Base-by-base conservation (phyloP, 2,113 vertebrate species). In the Prunella himalayana region DNA sequence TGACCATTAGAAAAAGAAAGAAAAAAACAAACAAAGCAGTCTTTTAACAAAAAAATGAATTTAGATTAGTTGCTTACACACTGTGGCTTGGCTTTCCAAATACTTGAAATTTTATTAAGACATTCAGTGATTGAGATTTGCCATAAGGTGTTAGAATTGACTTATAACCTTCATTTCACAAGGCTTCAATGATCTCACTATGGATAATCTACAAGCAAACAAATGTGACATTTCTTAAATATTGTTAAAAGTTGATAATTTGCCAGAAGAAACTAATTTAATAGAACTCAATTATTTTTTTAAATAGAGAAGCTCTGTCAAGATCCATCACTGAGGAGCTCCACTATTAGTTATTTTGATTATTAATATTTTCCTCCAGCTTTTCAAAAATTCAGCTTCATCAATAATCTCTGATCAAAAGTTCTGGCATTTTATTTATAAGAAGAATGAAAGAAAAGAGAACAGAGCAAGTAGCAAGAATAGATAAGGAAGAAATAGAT, bases 1-100 rank as follows among this genome's bases (percentile, higher is more conserved):
- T 9, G 6, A 45, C 2, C 6, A 59, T 33, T 2, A 73, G 28
- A 64, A 30, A 35, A 28, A 39, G 7, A 24, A 65, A 65, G 6
- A 15, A 18, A 22, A 21, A 41, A 4, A 0, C 1, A 6, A 51
- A 23, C 1, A 5, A 59, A 30, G 1, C 2, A 57, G 5, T 21
- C 5, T 82, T 64, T 54, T 30, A 35, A 44, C 4, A 54, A 56
- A 73, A 53, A 30, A 35, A 9, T 0, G 0, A 54, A 4, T 8
- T 88, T 75, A 66, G 11, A 23, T 2, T 35, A 5, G 0, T 77
- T 51, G 4, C 12, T 93, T 64, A 60, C 2, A 45, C 13, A 10
- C 15, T 45, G 5, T 20, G 6, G 7, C 50, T 60, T 89, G 16
- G 2, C 16, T 73, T 90, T 77, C 24, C 44, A 90, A 80, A 82